A percentile compares a stretch with the other conserved stretches of the same genome.
These are phyloP conservation scores for Pachyrhynchus sulphureomaculatus DNA, from an alignment of 1,140 invertebrate genomes.

Conservation along the genomic window DNA sequence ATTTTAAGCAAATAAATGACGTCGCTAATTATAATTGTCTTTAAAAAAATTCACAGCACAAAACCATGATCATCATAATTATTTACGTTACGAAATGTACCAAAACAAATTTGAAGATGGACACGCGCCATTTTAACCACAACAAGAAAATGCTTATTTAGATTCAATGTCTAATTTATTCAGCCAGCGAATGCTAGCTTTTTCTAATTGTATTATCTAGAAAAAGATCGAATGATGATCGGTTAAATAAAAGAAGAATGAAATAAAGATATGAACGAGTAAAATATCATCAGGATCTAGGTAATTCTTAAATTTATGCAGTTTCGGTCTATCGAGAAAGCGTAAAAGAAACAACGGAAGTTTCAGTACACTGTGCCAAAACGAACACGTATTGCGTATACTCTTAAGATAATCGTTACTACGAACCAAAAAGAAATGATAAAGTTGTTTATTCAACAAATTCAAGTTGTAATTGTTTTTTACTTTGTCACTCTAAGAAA, in stretches of 20 bases:
- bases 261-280: slow-evolving; percentile 8
- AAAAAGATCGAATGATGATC: too few species aligned
- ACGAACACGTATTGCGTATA: slow-evolving; percentile 3
- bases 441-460: background rate
- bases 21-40: too few species aligned
- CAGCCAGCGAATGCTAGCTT: too few species aligned
- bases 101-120: background rate
- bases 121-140: background rate
- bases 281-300: slow-evolving; percentile 20
- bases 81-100: background rate
- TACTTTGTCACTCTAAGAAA: too few species aligned
- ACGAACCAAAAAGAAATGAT: too few species aligned
- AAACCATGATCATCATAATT: background rate
- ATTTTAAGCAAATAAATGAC: too few species aligned
- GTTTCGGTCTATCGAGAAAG: slow-evolving; percentile 51
- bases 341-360: slow-evolving; percentile 52
- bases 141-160: slow-evolving; percentile 23
- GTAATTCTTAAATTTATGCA: slow-evolving; percentile 40
- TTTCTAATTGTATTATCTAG: too few species aligned
- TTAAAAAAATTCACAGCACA: too few species aligned
- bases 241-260: too few species aligned
- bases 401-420: slow-evolving; percentile 3
- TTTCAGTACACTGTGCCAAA: slow-evolving; percentile 28
- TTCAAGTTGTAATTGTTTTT: too few species aligned
- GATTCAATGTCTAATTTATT: too few species aligned